Base-by-base conservation (phyloP, 2,888 invertebrate genomes). In the Rapana venosa region DNA sequence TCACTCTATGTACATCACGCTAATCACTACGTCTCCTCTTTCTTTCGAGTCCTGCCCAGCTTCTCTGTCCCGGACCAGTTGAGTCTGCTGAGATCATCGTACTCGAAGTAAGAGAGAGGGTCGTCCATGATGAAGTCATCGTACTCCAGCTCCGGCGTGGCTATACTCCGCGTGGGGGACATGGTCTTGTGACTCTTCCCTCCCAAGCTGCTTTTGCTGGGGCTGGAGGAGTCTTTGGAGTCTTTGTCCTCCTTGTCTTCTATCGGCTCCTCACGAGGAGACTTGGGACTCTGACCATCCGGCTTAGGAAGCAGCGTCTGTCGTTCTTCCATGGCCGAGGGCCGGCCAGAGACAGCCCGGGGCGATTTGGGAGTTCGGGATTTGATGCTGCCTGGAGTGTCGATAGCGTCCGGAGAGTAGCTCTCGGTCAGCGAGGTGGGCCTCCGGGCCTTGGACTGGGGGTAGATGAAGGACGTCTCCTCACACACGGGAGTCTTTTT, bases 91-190 rank as follows among this genome's bases (percentile, higher is more conserved):
- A 93, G 93, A 89, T 94, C 94, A 85, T 94, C 92, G 11, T 93
- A 93, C 90, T 95, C 95, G 91, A 95, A 95, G 90, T 95, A 95
- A 0, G 95, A 95, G 83, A 94, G 91, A 8, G 95, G 94, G 90
- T 95, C 95, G 90, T 95, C 95, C 90, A 94, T 94, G 11, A 95
- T 93, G 90, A 94, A 95, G 84, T 95, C 95, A 88, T 95, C 95
- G 90, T 95, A 95, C 89, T 95, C 95, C 88, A 95, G 92, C 90
- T 95, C 95, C 0, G 95, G 94, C 8, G 94, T 94, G 35, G 93
- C 91, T 74, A 93, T 92, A 91, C 94, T 94, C n/a, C 94, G 93
- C 1, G 94, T 92, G 0, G 95, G 95, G 0, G 95, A 95, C 66
- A 93, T 90, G 6, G 94, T 94, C 86, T 93, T 92, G 84, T 90